These are phyloP conservation scores for Centruroides vittatus DNA, from an alignment of 1,140 invertebrate species.

Conservation along the genomic window DNA sequence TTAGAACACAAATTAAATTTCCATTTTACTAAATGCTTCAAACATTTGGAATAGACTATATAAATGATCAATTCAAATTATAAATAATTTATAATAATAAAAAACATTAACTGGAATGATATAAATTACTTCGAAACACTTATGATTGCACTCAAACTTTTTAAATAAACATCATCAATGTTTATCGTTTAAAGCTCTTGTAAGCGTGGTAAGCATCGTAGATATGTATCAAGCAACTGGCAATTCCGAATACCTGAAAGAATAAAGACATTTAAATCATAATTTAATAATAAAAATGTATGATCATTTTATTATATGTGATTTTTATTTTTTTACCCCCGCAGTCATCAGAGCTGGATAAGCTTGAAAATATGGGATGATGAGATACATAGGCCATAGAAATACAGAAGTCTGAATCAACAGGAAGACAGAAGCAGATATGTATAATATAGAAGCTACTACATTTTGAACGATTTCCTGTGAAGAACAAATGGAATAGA, in stretches of 20 bases:
- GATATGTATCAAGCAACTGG: conserved; percentile 52
- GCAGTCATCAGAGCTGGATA: conserved; percentile 69
- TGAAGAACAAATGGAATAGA: conserved; percentile 22
- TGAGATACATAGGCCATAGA: conserved; percentile 44
- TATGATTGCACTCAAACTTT: too few relatives aligned
- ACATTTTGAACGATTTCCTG: conserved; percentile 64
- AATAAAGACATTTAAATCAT: conserved; percentile 13
- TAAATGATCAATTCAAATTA: too few relatives aligned
- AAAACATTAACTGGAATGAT: too few relatives aligned
- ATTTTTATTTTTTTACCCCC: conserved; percentile 50
- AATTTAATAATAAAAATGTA: background rate
- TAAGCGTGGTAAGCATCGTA: conserved; percentile 57
- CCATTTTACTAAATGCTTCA: too few relatives aligned
- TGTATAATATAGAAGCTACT: conserved; percentile 53
- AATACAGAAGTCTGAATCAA: conserved; percentile 38
- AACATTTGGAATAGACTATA: too few relatives aligned
- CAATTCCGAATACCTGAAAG: conserved; percentile 53
- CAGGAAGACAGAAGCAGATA: conserved; percentile 56
- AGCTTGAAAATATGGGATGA: conserved; percentile 44
- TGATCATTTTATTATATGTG: background rate
- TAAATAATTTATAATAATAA: too few relatives aligned
- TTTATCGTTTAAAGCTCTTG: conserved; percentile 38
- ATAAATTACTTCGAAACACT: too few relatives aligned
- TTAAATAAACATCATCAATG: too few relatives aligned
- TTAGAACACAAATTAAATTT: too few relatives aligned